phyloP scores from a whole-genome alignment of 2,797 vertebrate species.

The Hydrocynus forskahlii region DNA sequence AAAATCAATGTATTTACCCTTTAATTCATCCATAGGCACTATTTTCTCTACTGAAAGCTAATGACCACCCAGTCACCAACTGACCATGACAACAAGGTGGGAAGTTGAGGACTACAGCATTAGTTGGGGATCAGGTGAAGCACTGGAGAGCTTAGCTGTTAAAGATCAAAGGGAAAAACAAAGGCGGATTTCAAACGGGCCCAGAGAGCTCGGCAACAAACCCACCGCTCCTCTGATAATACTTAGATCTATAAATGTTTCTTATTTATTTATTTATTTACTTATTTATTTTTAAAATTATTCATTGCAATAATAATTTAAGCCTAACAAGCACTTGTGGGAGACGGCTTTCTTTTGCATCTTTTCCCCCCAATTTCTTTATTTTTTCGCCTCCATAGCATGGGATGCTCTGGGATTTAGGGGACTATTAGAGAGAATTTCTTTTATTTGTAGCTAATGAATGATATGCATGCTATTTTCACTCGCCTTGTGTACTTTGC shows the following conservation, averaged over 20 bases:
- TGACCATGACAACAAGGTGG: conserved; percentile 15
- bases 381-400: conserved; percentile 78
- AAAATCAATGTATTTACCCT: conserved; percentile 55
- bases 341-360: conserved; percentile 83
- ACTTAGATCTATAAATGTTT: conserved; percentile 85
- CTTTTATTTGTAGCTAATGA: conserved; percentile 89
- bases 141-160: conserved; percentile 77
- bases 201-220: conserved; percentile 76
- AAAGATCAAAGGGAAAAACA: conserved; percentile 83
- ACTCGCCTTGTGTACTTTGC: conserved; percentile 75
- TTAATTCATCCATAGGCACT: conserved; percentile 50
- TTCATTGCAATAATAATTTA: conserved; percentile 87
- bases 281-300: conserved; percentile 84
- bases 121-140: conserved; percentile 73
- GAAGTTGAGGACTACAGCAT: conserved; percentile 65
- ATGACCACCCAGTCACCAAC: conserved; percentile 33
- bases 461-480: conserved; percentile 80
- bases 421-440: conserved; percentile 84
- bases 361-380: conserved; percentile 68
- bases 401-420: conserved; percentile 84
- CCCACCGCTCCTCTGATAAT: conserved; percentile 76
- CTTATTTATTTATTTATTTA: conserved; percentile 75
- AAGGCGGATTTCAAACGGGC: conserved; percentile 76
- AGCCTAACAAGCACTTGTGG: conserved; percentile 94
- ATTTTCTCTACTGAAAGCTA: neutral